These are phyloP conservation scores for Raja brachyura DNA, from an alignment of 2,113 vertebrate genomes.

Conservation along the genomic window DNA sequence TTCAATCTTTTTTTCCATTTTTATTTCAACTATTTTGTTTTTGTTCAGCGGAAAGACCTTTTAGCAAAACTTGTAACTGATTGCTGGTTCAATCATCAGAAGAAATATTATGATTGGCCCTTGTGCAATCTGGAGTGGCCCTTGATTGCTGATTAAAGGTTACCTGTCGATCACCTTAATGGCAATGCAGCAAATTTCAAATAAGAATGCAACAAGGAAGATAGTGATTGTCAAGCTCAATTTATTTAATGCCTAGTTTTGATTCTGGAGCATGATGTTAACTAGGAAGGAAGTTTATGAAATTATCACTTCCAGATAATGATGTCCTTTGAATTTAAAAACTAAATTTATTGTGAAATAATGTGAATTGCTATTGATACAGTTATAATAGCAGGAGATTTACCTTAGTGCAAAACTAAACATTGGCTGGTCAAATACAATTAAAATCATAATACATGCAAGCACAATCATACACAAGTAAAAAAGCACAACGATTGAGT, in stretches of 20 bases:
- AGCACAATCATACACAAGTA: too few species aligned
- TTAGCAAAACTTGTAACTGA: neutral
- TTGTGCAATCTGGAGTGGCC: neutral
- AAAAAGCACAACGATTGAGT: too few species aligned
- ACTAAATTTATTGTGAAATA: neutral
- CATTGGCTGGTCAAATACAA: neutral
- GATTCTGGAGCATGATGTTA: neutral
- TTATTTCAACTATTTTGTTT: neutral
- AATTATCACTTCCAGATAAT: neutral
- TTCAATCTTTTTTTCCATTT: neutral
- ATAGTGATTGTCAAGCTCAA: neutral
- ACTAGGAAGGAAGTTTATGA: neutral
- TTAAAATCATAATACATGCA: too few species aligned
- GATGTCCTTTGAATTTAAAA: neutral
- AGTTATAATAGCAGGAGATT: neutral
- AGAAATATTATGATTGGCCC: neutral
- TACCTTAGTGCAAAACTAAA: neutral
- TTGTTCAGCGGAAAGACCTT: neutral
- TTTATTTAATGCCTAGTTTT: neutral
- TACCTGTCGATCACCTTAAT: slow-evolving; percentile 9
- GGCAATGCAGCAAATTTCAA: neutral
- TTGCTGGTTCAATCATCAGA: neutral
- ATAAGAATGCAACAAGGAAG: neutral
- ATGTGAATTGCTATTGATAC: neutral
- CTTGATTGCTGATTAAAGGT: slow-evolving; percentile 30